phyloP scores from a whole-genome alignment of 1,140 invertebrate genomes.

The Cydia fagiglandana region DNA sequence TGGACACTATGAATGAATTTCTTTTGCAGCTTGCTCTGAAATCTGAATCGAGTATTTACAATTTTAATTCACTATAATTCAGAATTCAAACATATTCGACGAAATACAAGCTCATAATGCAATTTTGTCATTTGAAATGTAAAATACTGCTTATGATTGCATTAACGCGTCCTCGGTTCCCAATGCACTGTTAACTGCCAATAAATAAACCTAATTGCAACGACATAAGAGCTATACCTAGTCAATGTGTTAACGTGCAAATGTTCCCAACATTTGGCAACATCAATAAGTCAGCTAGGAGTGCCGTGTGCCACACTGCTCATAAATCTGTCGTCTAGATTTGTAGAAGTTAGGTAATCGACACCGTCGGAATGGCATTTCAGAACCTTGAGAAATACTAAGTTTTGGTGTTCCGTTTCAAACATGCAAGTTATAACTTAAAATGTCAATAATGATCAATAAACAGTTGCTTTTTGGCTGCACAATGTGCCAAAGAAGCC shows the following conservation, averaged over 20 bases:
- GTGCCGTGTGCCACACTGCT: slow-evolving; percentile 20
- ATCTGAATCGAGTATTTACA: too few relatives aligned
- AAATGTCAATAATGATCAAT: neutral
- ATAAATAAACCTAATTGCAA: too few relatives aligned
- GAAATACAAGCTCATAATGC: neutral
- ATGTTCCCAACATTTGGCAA: slow-evolving; percentile 21
- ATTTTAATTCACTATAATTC: too few relatives aligned
- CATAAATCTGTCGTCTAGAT: slow-evolving; percentile 22
- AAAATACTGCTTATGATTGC: slow-evolving; percentile 1
- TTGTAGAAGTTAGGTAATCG: slow-evolving; percentile 19
- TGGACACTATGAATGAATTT: too few relatives aligned
- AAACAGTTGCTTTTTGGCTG: neutral
- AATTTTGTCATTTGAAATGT: neutral
- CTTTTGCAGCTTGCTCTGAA: too few relatives aligned
- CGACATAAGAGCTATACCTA: too few relatives aligned
- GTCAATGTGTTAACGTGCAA: neutral
- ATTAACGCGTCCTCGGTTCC: neutral
- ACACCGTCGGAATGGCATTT: slow-evolving; percentile 13
- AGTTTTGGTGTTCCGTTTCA: neutral
- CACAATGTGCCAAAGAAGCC: neutral
- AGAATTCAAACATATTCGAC: neutral
- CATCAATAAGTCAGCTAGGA: slow-evolving; percentile 20
- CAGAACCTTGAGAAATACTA: slow-evolving; percentile 9
- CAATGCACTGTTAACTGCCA: neutral
- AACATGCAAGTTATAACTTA: slow-evolving; percentile 3